These are phyloP conservation scores for Pangasius macronema DNA, from an alignment of 2,797 vertebrate genomes.

Conservation along the genomic window DNA sequence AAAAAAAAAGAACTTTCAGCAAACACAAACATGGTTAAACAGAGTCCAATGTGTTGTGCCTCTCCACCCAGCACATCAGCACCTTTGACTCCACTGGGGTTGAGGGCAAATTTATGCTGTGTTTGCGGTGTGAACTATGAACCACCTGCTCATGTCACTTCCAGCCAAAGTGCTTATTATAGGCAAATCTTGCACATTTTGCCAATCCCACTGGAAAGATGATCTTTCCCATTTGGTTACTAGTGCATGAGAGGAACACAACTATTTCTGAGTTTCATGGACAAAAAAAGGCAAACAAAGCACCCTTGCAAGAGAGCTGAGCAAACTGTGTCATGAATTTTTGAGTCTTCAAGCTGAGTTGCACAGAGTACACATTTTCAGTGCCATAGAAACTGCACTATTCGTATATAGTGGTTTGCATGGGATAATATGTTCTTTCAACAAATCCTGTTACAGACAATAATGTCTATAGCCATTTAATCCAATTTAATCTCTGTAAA, in stretches of 20 bases:
- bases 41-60: background rate
- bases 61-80: background rate
- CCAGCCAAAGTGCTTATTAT: slow-evolving; percentile 38
- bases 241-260: slow-evolving; percentile 12
- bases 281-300: background rate
- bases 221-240: slow-evolving; percentile 21
- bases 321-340: slow-evolving; percentile 3
- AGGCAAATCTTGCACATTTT: slow-evolving; percentile 45
- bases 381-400: background rate
- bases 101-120: slow-evolving; percentile 34
- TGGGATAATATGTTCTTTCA: background rate
- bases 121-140: slow-evolving; percentile 33
- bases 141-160: slow-evolving; percentile 37
- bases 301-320: background rate
- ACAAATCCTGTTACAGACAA: background rate
- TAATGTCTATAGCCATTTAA: background rate
- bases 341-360: background rate
- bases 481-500: background rate
- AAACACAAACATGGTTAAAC: slow-evolving; percentile 9
- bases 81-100: slow-evolving; percentile 37
- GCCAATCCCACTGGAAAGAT: slow-evolving; percentile 35
- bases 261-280: slow-evolving; percentile 10
- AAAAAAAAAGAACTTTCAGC: background rate
- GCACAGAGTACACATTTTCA: background rate
- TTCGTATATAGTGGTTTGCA: background rate